Percentiles rank a stretch among this genome's conserved stretches.
Evolutionary conservation across 2,888 invertebrate genomes (phyloP).

Genomic region (Apotomis turbidana): DNA sequence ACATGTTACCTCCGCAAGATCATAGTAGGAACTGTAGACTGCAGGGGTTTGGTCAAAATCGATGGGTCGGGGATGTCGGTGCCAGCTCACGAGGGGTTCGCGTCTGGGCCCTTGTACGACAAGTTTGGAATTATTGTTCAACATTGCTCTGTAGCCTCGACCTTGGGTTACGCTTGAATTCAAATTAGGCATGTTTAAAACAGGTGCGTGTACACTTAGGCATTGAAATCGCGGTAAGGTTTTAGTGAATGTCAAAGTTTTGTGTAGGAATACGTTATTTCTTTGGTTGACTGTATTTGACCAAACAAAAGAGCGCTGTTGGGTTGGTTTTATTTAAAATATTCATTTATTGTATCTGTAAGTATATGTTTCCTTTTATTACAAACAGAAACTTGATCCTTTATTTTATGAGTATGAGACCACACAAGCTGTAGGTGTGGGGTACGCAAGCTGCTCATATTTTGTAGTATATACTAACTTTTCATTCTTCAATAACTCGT

Average conservation of each 20-base stretch:
- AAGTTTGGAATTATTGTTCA: conserved; percentile 67
- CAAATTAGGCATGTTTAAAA: conserved; percentile 23
- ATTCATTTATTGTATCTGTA: no score
- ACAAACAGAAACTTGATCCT: background rate
- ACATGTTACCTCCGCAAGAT: conserved; percentile 60
- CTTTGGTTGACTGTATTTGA: no score
- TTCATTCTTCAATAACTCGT: conserved; percentile 6
- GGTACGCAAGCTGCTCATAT: background rate
- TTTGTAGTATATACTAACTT: background rate
- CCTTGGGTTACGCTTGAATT: conserved; percentile 61
- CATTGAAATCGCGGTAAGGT: conserved; percentile 5
- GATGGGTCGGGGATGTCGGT: conserved; percentile 73
- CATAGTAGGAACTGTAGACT: conserved; percentile 68
- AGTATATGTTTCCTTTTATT: background rate
- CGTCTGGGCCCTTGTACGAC: conserved; percentile 67
- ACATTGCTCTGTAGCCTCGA: conserved; percentile 65
- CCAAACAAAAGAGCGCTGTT: background rate
- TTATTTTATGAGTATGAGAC: background rate
- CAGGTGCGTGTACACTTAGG: conserved; percentile 24
- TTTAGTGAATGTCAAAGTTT: background rate
- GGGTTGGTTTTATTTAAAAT: no score
- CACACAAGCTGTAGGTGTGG: background rate
- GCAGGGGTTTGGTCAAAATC: conserved; percentile 68
- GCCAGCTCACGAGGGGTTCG: conserved; percentile 58
- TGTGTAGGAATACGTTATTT: background rate